Evolutionary conservation across 1,140 invertebrate species (phyloP), one percentile per base, ranked within the genome.

Genomic region (Charaxes varanes): DNA sequence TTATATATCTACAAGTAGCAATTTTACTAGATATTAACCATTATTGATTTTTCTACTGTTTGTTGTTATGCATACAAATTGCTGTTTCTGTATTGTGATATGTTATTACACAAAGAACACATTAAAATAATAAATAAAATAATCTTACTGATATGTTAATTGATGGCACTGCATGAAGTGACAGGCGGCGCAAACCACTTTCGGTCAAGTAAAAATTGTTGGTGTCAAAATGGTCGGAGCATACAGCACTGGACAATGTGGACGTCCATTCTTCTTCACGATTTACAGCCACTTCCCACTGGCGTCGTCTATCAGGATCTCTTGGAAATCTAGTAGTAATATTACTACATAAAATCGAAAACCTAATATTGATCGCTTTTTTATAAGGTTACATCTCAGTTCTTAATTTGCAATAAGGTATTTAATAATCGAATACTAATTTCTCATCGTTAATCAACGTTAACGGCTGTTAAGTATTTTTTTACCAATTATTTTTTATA

Each of bases 211-310:
- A 74, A 37, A 74, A 73, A 19, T 78, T 64, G 14, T 45, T 57
- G 0, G 44, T 28, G 6, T 58, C 50, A 46, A 78, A 78, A 47
- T 78, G 73, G 36, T 78, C 66, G 0, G 70, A 78, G 24, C 73
- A 78, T 7, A 78, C 66, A 0, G 62, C 58, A 53, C 73, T 78
- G 0, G 58, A 71, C 0, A 38, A 5, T 6, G 68, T 69, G 0
- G 73, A 45, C 0, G 23, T 18, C 73, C 73, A 78, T 5, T 61
- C 50, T 8, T 40, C 16, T 13, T 68, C 54, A 22, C 70, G 54
- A 30, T 69, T 67, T 2, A 78, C 58, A n/a, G 70, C 66, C 31
- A 64, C 41, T 37, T 73, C 66, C 73, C 73, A 78, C 6, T 63
- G 37, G 2, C 34, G 54, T 3, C 60, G 53, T 38, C 73, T 53